Evolutionary conservation across 2,888 invertebrate species (phyloP), one percentile per base, ranked within the genome.

Genomic region (Meloe dianella): DNA sequence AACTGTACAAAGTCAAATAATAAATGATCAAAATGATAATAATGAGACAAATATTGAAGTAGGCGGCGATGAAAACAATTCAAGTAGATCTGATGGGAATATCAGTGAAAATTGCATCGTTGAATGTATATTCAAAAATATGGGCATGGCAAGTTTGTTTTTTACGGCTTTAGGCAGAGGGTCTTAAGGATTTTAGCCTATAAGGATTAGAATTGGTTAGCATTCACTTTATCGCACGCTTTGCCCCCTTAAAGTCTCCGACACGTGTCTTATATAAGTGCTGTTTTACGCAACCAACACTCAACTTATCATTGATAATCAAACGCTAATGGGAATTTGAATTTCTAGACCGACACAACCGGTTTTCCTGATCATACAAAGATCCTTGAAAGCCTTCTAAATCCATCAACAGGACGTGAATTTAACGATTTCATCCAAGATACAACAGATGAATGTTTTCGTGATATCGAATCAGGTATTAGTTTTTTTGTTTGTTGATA

Each of bases 361-460:
- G 90, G 89, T 14, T 88, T 86, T 83, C 92, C 92, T 0, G 90
- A 91, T 69, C 87, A 87, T 67, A 86, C 87, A 66, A 85, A 90
- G 71, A 87, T 92, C 0, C 86, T 87, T 8, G 87, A 89, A 71
- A 82, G 86, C 47, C 84, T 92, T 60, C 87, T 88, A 4, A 89
- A 89, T 77, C 88, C 89, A 66, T 85, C 90, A 0, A 86, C 86
- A 14, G 87, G 89, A 78, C 86, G 88, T 47, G 91, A 91, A 71
- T 75, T 92, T 0, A 86, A 85, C 24, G 90, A 90, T 78, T 92
- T 92, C 74, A 83, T 92, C 4, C 89, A 89, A 73, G 91, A 92
- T 78, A 87, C 91, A 0, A 87, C 91, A 57, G 88, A 90, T 70
- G 90, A 91, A 72, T 93, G 93, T 75, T 92, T 91, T 74, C 89